Evolutionary conservation across 2,113 vertebrate species (phyloP), one percentile per base, ranked within the genome.

Genomic region (Alethe diademata): DNA sequence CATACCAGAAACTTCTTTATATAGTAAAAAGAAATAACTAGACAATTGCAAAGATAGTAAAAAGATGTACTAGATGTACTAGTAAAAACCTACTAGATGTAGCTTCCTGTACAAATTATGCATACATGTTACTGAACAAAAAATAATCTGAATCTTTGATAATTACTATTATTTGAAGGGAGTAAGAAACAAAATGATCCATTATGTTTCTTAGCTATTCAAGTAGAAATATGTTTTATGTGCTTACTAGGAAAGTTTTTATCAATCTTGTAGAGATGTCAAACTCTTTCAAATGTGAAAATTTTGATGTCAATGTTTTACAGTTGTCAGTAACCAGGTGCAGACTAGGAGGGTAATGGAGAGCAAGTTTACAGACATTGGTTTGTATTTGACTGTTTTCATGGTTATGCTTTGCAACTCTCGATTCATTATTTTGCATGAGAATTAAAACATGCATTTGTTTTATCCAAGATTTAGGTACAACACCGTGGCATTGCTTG

Each of bases 151-250:
- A 48, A 71, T 33, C 29, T 51, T 35, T 74, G 18, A 19, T 25
- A 50, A 75, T 54, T 33, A 38, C 35, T 84, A 25, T 48, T 66
- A 74, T 33, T 74, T 78, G 70, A 78, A 64, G 18, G 9, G 42
- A 74, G 54, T 16, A 80, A 70, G 13, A 57, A 92, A 79, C 15
- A 8, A 90, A 82, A 79, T 26, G 9, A 23, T 11, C 36, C 36
- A 4, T 71, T 70, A 70, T 28, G 53, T 57, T 57, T 89, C 50
- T 65, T 26, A 65, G 50, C n/a, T 79, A 65, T 54, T 92, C 42
- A 33, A 78, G 43, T 4, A 83, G n/a, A 47, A 78, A 65, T 25
- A 60, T 0, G 0, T n/a, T 72, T 25, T 35, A 38, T 0, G 0
- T 40, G 38, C 36, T 88, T 33, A 60, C 20, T 56, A 56, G 18